These are phyloP conservation scores for Azorinus chamasolen DNA, from an alignment of 2,888 invertebrate genomes.

Conservation along the genomic window DNA sequence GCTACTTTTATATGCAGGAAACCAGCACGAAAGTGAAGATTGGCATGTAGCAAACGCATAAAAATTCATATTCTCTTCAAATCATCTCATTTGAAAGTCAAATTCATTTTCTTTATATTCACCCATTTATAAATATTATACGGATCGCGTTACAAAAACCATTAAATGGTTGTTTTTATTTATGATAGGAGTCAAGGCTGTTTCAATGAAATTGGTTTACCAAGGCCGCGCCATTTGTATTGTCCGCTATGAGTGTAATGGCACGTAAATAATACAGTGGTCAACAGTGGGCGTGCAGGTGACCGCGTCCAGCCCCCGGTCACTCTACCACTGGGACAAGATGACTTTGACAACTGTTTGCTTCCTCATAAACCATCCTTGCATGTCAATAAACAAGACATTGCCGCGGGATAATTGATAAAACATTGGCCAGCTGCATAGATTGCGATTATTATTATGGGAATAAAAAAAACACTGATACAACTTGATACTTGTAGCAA, in stretches of 20 bases:
- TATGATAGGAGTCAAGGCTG: neutral
- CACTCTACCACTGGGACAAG: neutral
- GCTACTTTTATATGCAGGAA: too few relatives aligned
- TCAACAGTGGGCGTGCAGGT: neutral
- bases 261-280: neutral
- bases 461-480: too few relatives aligned
- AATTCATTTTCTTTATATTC: constrained; percentile 3
- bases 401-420: neutral
- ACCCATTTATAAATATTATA: neutral
- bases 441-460: too few relatives aligned
- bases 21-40: too few relatives aligned
- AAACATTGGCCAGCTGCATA: too few relatives aligned
- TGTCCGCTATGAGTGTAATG: neutral
- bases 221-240: neutral
- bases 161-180: constrained; percentile 3
- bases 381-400: neutral
- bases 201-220: neutral
- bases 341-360: constrained; percentile 1
- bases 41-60: too few relatives aligned
- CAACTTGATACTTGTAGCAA: too few relatives aligned
- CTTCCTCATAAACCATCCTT: constrained; percentile 2
- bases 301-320: constrained; percentile 2
- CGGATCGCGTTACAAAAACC: neutral
- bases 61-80: too few relatives aligned
- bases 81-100: neutral